Conservation (phyloP, 2,113 vertebrate species). For the Numida meleagris region DNA sequence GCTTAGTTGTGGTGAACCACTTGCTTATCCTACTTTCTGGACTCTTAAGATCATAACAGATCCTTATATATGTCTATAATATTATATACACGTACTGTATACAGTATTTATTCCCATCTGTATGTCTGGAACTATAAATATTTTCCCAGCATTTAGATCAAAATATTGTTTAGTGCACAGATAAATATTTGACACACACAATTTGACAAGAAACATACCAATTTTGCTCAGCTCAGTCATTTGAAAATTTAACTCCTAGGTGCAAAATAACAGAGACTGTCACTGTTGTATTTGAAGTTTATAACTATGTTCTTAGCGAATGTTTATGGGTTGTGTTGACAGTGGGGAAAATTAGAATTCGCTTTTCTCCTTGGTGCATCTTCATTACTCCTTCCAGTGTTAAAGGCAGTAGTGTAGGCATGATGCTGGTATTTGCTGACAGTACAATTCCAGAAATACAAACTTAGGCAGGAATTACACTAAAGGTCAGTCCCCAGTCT, state of each 20-base stretch:
- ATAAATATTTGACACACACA: slow-evolving; percentile 11
- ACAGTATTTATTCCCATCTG: background rate
- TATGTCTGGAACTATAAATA: background rate
- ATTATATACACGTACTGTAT: background rate
- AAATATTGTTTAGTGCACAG: slow-evolving; percentile 21
- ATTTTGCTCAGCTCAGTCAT: slow-evolving; percentile 18
- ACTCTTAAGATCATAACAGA: background rate
- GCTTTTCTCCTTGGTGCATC: background rate
- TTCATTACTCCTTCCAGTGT: background rate
- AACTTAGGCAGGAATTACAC: background rate
- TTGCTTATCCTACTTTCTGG: background rate
- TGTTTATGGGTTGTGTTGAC: background rate
- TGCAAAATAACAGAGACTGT: background rate
- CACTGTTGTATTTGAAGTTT: background rate
- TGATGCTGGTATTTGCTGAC: background rate
- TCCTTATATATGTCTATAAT: slow-evolving; percentile 8
- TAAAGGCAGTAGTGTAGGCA: background rate
- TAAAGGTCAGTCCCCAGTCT: background rate
- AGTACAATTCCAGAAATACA: background rate
- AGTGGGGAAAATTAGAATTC: background rate
- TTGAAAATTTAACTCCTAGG: background rate
- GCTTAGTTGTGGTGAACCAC: background rate
- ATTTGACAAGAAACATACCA: slow-evolving; percentile 15
- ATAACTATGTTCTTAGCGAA: background rate
- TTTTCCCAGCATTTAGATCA: slow-evolving; percentile 51